A percentile compares a stretch with the other conserved stretches of the same genome.
phyloP scores from a whole-genome alignment of 2,797 vertebrate genomes.

The Gambusia yucatana region DNA sequence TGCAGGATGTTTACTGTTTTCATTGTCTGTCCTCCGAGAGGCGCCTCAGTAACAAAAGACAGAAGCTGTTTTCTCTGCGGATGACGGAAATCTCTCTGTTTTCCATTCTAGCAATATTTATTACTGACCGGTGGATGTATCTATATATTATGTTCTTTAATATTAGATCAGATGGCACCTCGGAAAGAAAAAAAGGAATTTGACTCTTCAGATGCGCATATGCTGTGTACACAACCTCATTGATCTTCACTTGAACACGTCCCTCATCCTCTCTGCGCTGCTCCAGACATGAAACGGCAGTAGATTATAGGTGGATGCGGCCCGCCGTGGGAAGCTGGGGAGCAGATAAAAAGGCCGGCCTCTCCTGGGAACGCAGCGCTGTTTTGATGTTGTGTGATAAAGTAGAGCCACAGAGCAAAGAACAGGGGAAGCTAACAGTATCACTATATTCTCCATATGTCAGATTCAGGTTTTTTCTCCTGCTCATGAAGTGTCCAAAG shows the following conservation, averaged over 20 bases:
- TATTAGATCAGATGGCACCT: constrained; percentile 58
- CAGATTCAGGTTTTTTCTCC: constrained; percentile 37
- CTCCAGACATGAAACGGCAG: constrained; percentile 76
- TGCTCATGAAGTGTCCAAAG: constrained; percentile 60
- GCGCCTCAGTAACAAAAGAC: constrained; percentile 49
- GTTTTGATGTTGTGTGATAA: constrained; percentile 79
- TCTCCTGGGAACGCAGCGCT: constrained; percentile 70
- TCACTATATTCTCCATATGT: constrained; percentile 17
- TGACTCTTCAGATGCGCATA: constrained; percentile 57
- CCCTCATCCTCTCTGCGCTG: constrained; percentile 73
- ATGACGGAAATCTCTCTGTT: constrained; percentile 9
- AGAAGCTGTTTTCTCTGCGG: constrained; percentile 27
- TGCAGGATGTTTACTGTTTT: constrained; percentile 69
- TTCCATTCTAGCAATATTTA: constrained; percentile 24
- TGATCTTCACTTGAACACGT: constrained; percentile 78
- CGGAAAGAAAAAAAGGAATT: constrained; percentile 53
- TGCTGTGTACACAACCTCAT: constrained; percentile 74
- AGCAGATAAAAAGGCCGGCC: constrained; percentile 74
- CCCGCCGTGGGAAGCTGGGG: constrained; percentile 74
- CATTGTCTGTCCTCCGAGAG: constrained; percentile 53
- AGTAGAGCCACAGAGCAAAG: constrained; percentile 56
- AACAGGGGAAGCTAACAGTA: constrained; percentile 53
- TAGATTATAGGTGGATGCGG: constrained; percentile 78
- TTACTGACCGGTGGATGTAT: constrained; percentile 11
- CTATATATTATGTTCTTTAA: constrained; percentile 46